A percentile compares a stretch with the other conserved stretches of the same genome.
These are phyloP conservation scores for Caenorhabditis panamensis DNA, from an alignment of 2,888 invertebrate genomes.

Conservation along the genomic window DNA sequence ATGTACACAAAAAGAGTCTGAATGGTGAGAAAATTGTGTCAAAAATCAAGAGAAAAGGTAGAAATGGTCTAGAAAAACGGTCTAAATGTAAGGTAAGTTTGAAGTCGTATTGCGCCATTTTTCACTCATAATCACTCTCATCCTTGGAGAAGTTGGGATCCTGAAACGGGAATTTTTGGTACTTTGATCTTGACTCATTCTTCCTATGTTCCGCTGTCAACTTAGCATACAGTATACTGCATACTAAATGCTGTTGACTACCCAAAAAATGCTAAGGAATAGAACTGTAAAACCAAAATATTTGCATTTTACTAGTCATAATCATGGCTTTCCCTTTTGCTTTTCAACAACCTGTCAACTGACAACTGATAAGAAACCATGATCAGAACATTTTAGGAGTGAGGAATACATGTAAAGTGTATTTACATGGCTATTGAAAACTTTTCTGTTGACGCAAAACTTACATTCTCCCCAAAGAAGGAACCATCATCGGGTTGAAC, in stretches of 20 bases:
- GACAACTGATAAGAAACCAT: too few species aligned
- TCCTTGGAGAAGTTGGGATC: slow-evolving; percentile 15
- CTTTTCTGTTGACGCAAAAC: not conserved
- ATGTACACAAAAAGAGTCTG: not conserved
- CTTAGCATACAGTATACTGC: too few species aligned
- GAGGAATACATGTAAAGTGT: too few species aligned
- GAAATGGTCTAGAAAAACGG: not conserved
- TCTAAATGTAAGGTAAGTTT: not conserved
- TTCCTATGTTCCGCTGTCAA: too few species aligned
- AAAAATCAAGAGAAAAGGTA: not conserved
- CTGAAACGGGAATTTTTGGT: slow-evolving; percentile 16
- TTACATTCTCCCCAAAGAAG: slow-evolving; percentile 47
- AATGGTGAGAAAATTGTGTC: slow-evolving; percentile 2
- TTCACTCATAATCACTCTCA: slow-evolving; percentile 45
- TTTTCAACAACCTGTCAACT: too few species aligned
- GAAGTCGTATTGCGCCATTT: not conserved
- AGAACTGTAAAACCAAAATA: not conserved
- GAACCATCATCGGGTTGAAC: slow-evolving; percentile 51
- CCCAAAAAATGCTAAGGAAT: too few species aligned
- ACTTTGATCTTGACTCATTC: too few species aligned
- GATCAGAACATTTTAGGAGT: not conserved
- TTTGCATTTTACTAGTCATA: too few species aligned
- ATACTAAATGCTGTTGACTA: too few species aligned
- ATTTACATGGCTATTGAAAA: not conserved
- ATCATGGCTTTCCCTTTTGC: too few species aligned